Base-by-base conservation (phyloP, 2,888 invertebrate species). In the Eugnorisma glareosa region DNA sequence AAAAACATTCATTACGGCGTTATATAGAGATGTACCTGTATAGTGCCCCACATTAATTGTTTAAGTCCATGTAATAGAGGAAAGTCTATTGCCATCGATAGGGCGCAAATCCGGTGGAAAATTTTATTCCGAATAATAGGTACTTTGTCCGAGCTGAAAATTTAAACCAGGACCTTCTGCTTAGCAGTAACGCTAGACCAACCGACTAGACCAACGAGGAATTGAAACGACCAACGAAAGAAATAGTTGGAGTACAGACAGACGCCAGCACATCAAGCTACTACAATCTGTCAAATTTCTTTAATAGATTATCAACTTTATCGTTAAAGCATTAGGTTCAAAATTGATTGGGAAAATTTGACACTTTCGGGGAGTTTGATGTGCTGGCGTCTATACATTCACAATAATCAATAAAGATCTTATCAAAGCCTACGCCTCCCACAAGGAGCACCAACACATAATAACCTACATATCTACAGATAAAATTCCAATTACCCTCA, bases 401-500 rank as follows among this genome's bases (percentile, higher is more conserved):
- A 45, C 24, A 67, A 2, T 10, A 37, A 67, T 57, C 21, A 48
- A 78, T 15, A 78, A 59, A 37, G 37, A 57, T 48, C 7, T 5
- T 57, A 81, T 81, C 40, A 18, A 63, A 57, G 1, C 15, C 45
- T 73, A 40, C 31, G 57, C 63, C 24, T 40, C 37, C n/a, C 40
- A 64, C 35, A 24, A 61, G 24, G 63, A 28, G 31, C 13, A 57
- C 61, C 54, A 67, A 28, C 37, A 18, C 43, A 54, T 21, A 51
- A 51, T 40, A 43, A 67, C 31, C 45, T 35, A 64, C 18, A 59
- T 57, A 28, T 57, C 54, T 59, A 31, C 35, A 48, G 63, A 80
- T 72, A 59, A 68, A 51, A 76, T 31, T 76, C 71, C 57, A 72
- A 82, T 67, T 72, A 54, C 37, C 13, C 67, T 15, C 40, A 67